These are phyloP conservation scores for Falco novaeseelandiae DNA, from an alignment of 2,797 vertebrate genomes.

Conservation along the genomic window DNA sequence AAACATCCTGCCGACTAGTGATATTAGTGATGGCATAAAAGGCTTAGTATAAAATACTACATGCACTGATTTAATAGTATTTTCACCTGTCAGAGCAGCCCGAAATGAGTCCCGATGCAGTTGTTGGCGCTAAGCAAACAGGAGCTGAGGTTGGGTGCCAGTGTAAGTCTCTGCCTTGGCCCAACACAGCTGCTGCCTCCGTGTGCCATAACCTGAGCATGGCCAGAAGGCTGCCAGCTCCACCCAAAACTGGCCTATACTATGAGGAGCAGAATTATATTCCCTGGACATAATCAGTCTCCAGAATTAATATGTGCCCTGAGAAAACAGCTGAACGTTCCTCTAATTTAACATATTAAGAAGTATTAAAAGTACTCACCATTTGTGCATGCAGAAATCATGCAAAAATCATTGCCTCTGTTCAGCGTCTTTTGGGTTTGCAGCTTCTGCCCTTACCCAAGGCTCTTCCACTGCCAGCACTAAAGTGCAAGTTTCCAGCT, in stretches of 20 bases:
- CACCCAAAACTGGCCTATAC: accelerated
- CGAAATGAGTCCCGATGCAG: not conserved
- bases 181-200: not conserved
- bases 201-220: accelerated
- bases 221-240: not conserved
- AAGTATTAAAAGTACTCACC: not conserved
- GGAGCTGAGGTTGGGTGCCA: not conserved
- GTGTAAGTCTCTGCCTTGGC: not conserved
- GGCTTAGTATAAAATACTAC: not conserved
- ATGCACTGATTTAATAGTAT: not conserved
- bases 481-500: not conserved
- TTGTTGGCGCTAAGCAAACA: accelerated
- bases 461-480: not conserved
- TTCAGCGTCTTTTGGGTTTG: not conserved
- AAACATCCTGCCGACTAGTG: not conserved
- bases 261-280: not conserved
- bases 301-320: not conserved
- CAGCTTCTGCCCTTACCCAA: too few species aligned
- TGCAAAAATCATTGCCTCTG: not conserved
- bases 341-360: not conserved
- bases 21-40: not conserved
- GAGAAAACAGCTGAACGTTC: not conserved
- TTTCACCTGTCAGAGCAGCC: not conserved
- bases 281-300: not conserved
- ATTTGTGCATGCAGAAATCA: not conserved